Evolutionary conservation across 2,888 invertebrate genomes (phyloP).

Genomic region (Stenurella melanura): DNA sequence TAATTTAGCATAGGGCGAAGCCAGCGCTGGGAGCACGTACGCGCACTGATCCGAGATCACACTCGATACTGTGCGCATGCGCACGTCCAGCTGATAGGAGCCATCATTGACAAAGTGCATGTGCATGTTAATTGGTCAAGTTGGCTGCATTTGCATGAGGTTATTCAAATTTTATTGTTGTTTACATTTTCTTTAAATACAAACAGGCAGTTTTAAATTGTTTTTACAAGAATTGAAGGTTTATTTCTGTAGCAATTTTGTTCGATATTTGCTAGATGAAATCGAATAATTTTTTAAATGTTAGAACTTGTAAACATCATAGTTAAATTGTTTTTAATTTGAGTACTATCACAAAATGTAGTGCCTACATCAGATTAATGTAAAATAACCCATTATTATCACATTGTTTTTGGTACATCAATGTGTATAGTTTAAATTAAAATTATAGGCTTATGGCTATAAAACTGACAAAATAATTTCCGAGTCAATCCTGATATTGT

Average conservation of each 20-base stretch:
- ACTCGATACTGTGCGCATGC: slow-evolving; percentile 55
- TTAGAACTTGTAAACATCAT: too few relatives aligned
- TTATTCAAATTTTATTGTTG: slow-evolving; percentile 26
- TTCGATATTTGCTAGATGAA: background rate
- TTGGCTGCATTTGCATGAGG: slow-evolving; percentile 33
- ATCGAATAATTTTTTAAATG: background rate
- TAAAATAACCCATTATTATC: too few relatives aligned
- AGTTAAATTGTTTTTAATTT: too few relatives aligned
- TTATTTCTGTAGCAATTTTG: background rate
- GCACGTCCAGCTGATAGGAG: slow-evolving; percentile 53
- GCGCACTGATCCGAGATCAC: slow-evolving; percentile 63
- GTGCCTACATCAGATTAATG: too few relatives aligned
- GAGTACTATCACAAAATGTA: too few relatives aligned
- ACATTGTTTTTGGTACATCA: too few relatives aligned
- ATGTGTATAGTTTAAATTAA: too few relatives aligned
- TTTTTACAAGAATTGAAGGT: background rate
- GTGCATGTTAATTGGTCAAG: slow-evolving; percentile 31
- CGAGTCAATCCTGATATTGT: too few relatives aligned
- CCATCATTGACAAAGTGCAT: slow-evolving; percentile 43
- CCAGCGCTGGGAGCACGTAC: slow-evolving; percentile 66
- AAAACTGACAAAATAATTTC: too few relatives aligned
- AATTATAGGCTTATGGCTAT: too few relatives aligned
- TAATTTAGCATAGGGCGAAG: slow-evolving; percentile 66
- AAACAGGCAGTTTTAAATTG: background rate
- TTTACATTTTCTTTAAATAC: background rate